phyloP scores from a whole-genome alignment of 2,113 vertebrate genomes.

The Agelaius phoeniceus region DNA sequence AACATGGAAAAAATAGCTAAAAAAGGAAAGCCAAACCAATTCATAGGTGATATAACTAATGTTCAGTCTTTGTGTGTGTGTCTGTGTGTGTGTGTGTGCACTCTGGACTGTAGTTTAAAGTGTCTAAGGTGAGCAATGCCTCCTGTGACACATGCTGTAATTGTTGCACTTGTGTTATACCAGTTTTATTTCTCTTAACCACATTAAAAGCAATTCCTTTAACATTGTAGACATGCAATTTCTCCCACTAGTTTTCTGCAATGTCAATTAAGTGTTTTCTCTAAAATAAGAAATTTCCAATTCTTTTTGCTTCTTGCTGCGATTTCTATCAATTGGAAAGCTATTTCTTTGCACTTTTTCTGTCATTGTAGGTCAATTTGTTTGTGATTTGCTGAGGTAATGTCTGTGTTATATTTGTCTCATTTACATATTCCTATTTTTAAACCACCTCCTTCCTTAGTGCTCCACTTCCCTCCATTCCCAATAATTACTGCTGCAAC shows the following conservation, averaged over 20 bases:
- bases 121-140: background rate
- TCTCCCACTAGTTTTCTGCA: constrained; percentile 5
- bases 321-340: background rate
- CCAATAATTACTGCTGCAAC: background rate
- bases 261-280: background rate
- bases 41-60: background rate
- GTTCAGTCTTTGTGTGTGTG: background rate
- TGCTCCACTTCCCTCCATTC: background rate
- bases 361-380: background rate
- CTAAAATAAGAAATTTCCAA: constrained; percentile 12
- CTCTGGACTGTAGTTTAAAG: background rate
- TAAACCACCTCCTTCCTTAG: background rate
- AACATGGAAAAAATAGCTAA: background rate
- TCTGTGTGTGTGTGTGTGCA: too few relatives aligned
- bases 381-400: background rate
- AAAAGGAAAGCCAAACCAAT: background rate
- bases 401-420: background rate
- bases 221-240: background rate
- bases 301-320: background rate
- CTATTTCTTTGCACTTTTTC: background rate
- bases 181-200: background rate
- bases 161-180: background rate
- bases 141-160: background rate
- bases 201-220: background rate
- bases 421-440: background rate